Percentiles rank a stretch among this genome's conserved stretches.
Evolutionary conservation across 2,888 invertebrate genomes (phyloP).

Genomic region (Dusona sp.): DNA sequence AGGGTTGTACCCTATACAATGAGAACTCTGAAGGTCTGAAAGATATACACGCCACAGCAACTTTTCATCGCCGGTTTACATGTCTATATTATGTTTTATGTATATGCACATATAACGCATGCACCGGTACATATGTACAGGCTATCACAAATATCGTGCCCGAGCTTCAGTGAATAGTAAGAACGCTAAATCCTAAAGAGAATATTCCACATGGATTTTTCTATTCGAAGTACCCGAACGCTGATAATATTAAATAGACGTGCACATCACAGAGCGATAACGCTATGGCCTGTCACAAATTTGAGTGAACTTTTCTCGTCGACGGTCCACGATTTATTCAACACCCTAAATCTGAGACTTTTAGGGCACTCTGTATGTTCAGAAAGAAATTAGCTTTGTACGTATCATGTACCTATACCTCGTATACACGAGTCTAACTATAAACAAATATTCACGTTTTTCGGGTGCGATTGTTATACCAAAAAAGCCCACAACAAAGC

Average conservation of each 20-base stretch:
- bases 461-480: not conserved
- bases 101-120: not conserved
- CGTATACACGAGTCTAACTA: not conserved
- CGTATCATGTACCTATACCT: not conserved
- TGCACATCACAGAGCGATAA: not conserved
- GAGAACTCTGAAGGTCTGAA: slow-evolving; percentile 36
- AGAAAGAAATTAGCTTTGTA: not conserved
- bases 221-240: not conserved
- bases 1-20: slow-evolving; percentile 27
- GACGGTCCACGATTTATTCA: not conserved
- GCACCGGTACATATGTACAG: not conserved
- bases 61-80: slow-evolving; percentile 32
- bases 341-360: not conserved
- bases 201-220: not conserved
- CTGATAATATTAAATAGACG: not conserved
- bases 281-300: not conserved
- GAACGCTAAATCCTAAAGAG: not conserved
- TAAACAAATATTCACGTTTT: slow-evolving; percentile 6
- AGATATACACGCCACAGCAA: slow-evolving; percentile 33
- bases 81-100: slow-evolving; percentile 24
- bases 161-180: not conserved
- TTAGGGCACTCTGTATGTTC: not conserved
- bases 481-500: slow-evolving; percentile 7
- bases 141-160: not conserved
- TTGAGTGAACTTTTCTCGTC: not conserved